Conservation (phyloP, 2,113 vertebrate species). For the Corydoras maculifer region DNA sequence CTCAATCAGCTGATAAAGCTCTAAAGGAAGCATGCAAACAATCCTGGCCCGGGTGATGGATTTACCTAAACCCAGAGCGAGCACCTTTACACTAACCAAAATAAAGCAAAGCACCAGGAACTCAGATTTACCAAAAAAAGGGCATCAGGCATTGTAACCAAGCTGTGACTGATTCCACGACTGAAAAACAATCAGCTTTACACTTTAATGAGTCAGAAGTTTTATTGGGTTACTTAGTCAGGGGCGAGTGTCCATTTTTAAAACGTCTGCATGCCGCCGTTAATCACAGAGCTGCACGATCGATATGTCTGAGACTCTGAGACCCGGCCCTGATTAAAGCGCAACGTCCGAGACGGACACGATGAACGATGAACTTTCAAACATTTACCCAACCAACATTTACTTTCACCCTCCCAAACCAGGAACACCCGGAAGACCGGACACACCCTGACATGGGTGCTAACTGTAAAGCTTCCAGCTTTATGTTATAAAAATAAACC, state of each 20-base stretch:
- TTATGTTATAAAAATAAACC: too few relatives aligned
- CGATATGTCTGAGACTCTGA: neutral
- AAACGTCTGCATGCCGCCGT: neutral
- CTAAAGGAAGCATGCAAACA: neutral
- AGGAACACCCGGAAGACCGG: too few relatives aligned
- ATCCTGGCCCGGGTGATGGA: neutral
- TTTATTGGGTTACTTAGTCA: conserved; percentile 7
- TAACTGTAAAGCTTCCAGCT: too few relatives aligned
- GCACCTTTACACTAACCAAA: neutral
- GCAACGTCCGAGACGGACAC: neutral
- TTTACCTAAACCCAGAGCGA: neutral
- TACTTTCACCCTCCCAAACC: too few relatives aligned
- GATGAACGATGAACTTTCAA: too few relatives aligned
- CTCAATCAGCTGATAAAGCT: conserved; percentile 5
- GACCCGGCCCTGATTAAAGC: conserved; percentile 6
- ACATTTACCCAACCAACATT: too few relatives aligned
- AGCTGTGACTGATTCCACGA: neutral
- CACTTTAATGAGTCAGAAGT: conserved; percentile 8
- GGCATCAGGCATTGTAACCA: neutral
- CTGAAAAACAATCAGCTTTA: neutral
- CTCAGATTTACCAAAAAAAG: neutral
- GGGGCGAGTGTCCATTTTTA: conserved; percentile 3
- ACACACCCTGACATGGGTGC: too few relatives aligned
- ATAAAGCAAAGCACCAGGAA: conserved; percentile 5
- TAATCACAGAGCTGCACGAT: conserved; percentile 6